A percentile compares a stretch with the other conserved stretches of the same genome.
phyloP scores from a whole-genome alignment of 1,140 invertebrate genomes.

The Aplysia californica region DNA sequence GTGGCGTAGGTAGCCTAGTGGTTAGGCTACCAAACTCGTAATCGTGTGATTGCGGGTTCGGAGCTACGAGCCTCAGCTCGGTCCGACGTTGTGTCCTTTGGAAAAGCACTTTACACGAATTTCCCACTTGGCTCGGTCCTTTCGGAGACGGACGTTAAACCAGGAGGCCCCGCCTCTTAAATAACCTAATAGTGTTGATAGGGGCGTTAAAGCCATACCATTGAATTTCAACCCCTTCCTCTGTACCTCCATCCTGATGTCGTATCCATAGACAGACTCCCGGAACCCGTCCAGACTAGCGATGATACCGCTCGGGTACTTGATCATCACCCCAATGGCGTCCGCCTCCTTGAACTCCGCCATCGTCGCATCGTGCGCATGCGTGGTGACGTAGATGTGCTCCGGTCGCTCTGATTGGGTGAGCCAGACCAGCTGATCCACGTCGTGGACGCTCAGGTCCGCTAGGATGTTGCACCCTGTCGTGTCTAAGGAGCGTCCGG shows the following conservation, averaged over 20 bases:
- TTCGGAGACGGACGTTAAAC: too few relatives aligned
- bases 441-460: slow-evolving; percentile 44
- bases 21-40: too few relatives aligned
- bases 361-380: slow-evolving; percentile 43
- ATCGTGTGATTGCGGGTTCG: too few relatives aligned
- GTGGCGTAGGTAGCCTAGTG: too few relatives aligned
- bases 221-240: too few relatives aligned
- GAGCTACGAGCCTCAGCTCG: too few relatives aligned
- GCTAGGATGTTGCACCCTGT: slow-evolving; percentile 45
- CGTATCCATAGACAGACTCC: slow-evolving; percentile 50
- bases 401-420: slow-evolving; percentile 40
- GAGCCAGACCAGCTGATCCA: slow-evolving; percentile 48
- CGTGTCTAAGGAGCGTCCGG: slow-evolving; percentile 33
- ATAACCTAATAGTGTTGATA: too few relatives aligned
- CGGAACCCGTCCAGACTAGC: slow-evolving; percentile 38
- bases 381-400: slow-evolving; percentile 41
- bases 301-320: slow-evolving; percentile 42
- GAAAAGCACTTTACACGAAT: too few relatives aligned
- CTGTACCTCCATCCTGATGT: slow-evolving; percentile 51
- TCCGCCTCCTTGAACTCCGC: slow-evolving; percentile 37
- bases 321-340: slow-evolving; percentile 37
- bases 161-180: too few relatives aligned
- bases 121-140: too few relatives aligned
- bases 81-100: too few relatives aligned
- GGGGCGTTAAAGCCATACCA: too few relatives aligned